phyloP scores from a whole-genome alignment of 2,888 invertebrate genomes.

The Sinelater perroti region DNA sequence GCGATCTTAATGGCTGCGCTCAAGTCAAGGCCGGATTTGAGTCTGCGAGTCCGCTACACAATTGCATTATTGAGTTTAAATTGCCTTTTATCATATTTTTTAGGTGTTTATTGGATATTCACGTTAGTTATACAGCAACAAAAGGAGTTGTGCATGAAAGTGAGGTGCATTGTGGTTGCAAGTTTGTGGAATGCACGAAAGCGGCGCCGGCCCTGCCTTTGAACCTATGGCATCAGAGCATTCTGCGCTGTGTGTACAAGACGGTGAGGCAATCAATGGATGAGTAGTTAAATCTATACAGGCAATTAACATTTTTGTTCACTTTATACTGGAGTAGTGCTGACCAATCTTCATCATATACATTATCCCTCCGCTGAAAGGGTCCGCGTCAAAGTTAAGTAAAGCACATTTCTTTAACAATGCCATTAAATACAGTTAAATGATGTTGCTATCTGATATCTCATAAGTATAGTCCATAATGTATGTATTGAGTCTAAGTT shows the following conservation, averaged over 20 bases:
- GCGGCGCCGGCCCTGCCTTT: conserved; percentile 3
- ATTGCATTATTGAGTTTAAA: too few species aligned
- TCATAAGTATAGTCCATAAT: conserved; percentile 13
- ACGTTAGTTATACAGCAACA: too few species aligned
- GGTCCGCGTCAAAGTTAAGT: neutral
- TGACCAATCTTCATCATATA: conserved; percentile 41
- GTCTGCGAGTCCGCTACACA: too few species aligned
- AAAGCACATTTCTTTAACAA: conserved; percentile 7
- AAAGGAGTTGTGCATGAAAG: too few species aligned
- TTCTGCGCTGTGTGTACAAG: too few species aligned
- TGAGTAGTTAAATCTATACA: conserved; percentile 57
- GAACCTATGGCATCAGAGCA: conserved; percentile 6
- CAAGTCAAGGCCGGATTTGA: conserved; percentile 29
- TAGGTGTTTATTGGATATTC: too few species aligned
- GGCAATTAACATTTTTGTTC: conserved; percentile 58
- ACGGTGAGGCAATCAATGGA: conserved; percentile 52
- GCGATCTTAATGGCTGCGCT: conserved; percentile 32
- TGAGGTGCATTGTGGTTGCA: too few species aligned
- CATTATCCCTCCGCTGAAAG: neutral
- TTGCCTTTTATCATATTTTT: too few species aligned
- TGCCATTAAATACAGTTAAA: conserved; percentile 4
- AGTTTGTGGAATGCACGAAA: too few species aligned
- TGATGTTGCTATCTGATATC: neutral
- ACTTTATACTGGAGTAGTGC: conserved; percentile 52
- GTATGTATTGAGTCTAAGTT: conserved; percentile 40